phyloP scores from a whole-genome alignment of 2,797 vertebrate species.

The Gorsachius magnificus region DNA sequence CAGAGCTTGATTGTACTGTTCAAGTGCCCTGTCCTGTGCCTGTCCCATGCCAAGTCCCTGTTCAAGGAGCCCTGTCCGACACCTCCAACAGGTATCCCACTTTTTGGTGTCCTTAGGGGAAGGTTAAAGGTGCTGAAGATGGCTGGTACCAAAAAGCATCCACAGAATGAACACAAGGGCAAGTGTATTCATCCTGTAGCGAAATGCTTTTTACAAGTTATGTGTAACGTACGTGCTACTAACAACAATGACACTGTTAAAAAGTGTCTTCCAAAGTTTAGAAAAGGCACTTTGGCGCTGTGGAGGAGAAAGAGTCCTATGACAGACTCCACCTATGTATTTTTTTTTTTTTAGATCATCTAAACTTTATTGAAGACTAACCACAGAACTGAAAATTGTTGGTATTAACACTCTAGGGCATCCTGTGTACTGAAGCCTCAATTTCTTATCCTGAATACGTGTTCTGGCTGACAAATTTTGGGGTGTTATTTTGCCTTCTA shows the following conservation, averaged over 20 bases:
- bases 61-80: background rate
- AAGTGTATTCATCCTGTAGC: background rate
- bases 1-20: background rate
- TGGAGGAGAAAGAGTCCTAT: slow-evolving; percentile 4
- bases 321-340: background rate
- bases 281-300: background rate
- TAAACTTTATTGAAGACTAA: slow-evolving; percentile 61
- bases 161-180: background rate
- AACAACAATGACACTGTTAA: background rate
- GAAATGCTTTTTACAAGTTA: background rate
- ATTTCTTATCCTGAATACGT: slow-evolving; percentile 62
- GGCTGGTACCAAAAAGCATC: background rate
- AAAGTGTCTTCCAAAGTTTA: background rate
- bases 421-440: slow-evolving; percentile 22
- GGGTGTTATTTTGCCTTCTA: slow-evolving; percentile 68
- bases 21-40: background rate
- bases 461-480: slow-evolving; percentile 71
- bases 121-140: background rate
- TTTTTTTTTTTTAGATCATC: slow-evolving; percentile 38
- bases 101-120: background rate
- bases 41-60: too few relatives aligned
- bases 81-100: accelerated
- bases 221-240: background rate
- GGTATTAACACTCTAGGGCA: slow-evolving; percentile 67
- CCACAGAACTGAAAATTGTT: slow-evolving; percentile 52